Percentiles rank a stretch among this genome's conserved stretches.
These are phyloP conservation scores for Oasisia sp. DNA, from an alignment of 2,888 invertebrate genomes.

Conservation along the genomic window DNA sequence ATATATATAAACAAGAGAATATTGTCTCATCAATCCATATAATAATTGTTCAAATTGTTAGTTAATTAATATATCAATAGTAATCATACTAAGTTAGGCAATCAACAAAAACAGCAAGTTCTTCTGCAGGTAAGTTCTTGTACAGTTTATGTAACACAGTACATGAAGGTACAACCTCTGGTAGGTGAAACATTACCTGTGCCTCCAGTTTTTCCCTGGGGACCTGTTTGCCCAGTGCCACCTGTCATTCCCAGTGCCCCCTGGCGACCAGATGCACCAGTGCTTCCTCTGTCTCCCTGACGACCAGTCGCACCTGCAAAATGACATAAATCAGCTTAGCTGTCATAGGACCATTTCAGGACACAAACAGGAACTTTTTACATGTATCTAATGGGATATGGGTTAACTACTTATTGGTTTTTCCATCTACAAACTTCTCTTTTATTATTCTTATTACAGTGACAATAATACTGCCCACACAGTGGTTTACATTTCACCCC, in stretches of 20 bases:
- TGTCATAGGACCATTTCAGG: not conserved
- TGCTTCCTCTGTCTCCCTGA: not conserved
- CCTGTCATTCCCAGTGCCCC: not conserved
- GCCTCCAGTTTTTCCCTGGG: not conserved
- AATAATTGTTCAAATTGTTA: not conserved
- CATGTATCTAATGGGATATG: not conserved
- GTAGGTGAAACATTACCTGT: not conserved
- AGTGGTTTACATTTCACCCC: too few species aligned
- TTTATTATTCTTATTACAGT: too few species aligned
- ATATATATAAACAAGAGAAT: not conserved
- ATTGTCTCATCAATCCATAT: not conserved
- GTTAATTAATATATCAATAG: not conserved
- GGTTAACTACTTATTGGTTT: not conserved
- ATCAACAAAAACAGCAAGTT: not conserved
- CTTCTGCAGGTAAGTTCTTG: too few species aligned
- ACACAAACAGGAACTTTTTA: not conserved
- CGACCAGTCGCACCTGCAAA: not conserved
- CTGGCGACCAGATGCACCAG: not conserved
- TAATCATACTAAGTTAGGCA: not conserved
- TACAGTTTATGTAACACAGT: too few species aligned
- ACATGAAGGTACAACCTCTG: not conserved
- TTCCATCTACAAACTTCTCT: too few species aligned
- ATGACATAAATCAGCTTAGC: not conserved
- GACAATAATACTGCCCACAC: too few species aligned
- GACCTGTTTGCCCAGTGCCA: not conserved